phyloP scores from a whole-genome alignment of 2,888 invertebrate species.

The Nomada ruficornis region DNA sequence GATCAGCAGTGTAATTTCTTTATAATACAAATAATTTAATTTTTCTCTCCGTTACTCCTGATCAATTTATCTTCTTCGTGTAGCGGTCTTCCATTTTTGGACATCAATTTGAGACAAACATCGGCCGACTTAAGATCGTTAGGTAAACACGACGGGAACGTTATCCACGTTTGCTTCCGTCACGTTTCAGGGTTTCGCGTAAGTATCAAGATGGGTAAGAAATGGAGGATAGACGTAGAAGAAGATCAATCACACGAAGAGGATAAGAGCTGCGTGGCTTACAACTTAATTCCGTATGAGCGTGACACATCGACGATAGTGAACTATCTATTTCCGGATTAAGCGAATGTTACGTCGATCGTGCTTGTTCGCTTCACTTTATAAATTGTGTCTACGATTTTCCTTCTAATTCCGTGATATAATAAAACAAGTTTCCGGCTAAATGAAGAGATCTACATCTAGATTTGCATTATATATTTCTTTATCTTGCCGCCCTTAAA shows the following conservation, averaged over 20 bases:
- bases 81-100: background rate
- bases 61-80: background rate
- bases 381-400: background rate
- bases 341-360: slow-evolving; percentile 38
- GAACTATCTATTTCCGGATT: slow-evolving; percentile 64
- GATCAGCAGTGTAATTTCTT: too few species aligned
- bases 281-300: slow-evolving; percentile 52
- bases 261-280: slow-evolving; percentile 31
- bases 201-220: background rate
- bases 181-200: background rate
- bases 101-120: background rate
- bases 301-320: slow-evolving; percentile 39
- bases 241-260: slow-evolving; percentile 37
- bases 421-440: too few species aligned
- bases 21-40: background rate
- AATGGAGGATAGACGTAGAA: background rate
- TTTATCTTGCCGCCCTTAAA: too few species aligned
- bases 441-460: too few species aligned
- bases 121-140: background rate
- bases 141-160: background rate
- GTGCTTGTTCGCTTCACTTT: background rate
- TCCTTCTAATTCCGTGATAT: too few species aligned
- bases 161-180: background rate
- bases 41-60: background rate
- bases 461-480: too few species aligned